Evolutionary conservation across 2,888 invertebrate species (phyloP), one percentile per base, ranked within the genome.

Genomic region (Neoscelio sp.): DNA sequence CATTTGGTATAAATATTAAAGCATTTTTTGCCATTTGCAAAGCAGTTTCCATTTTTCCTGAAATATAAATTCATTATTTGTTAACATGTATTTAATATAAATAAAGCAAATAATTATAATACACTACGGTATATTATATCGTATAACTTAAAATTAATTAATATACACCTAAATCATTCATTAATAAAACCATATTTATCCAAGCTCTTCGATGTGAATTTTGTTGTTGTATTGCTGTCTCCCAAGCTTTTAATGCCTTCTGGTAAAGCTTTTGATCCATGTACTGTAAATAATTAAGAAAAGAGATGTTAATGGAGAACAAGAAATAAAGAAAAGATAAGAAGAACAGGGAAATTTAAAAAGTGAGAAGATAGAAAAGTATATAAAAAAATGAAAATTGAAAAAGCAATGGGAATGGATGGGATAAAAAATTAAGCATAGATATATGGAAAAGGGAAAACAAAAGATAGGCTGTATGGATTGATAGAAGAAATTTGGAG

Each of bases 131-230:
- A 26, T 26, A 5, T 26, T 26, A 3, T 26, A 7, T 7, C 7
- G 7, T 7, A 26, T 26, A 3, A 26, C 4, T 26, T 26, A 26
- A 26, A 5, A 5, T 26, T 26, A 7, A 5, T 3, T 26, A 26
- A 26, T 26, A 26, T 26, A 26, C 89, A 91, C 95, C 95, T 79
- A 94, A 92, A 82, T 95, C 95, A 88, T 97, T 97, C 70, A 96
- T 91, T 84, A 98, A 92, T 4, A 98, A 95, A 54, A 98, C 92
- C 86, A 96, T 93, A 88, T 99, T 99, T 44, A 95, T 96, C 99
- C 99, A 99, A 0, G 98, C 96, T 80, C 95, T 94, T 4, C 93
- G 92, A 89, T 98, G 98, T 0, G 93, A 93, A 0, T 96, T 94
- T 86, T 95, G 95, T 67, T 95, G 92, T 60, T 92, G 89, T 0